Conservation (phyloP, 2,113 vertebrate genomes). For the Ptyas mucosa region DNA sequence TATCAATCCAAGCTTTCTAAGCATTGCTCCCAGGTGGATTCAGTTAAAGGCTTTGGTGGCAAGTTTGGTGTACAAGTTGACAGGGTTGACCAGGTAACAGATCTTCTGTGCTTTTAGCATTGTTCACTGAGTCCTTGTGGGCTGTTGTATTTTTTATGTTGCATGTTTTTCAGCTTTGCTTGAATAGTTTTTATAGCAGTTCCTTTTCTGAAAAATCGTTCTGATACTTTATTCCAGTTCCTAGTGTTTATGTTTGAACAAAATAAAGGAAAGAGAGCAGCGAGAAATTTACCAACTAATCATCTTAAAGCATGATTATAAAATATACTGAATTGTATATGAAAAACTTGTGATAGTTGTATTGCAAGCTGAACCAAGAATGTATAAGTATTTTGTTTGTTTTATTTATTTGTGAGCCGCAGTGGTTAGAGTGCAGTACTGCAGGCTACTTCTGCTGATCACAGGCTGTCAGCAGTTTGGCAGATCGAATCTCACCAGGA, state of each 20-base stretch:
- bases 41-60: conserved; percentile 89
- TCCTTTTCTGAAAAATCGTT: neutral
- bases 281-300: neutral
- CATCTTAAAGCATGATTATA: neutral
- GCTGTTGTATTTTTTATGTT: neutral
- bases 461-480: too few relatives aligned
- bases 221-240: neutral
- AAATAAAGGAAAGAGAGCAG: neutral
- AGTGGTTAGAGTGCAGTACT: too few relatives aligned
- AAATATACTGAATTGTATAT: neutral
- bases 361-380: neutral
- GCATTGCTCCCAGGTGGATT: conserved; percentile 94
- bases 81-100: conserved; percentile 88
- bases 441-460: too few relatives aligned
- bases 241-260: neutral
- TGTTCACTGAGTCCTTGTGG: neutral
- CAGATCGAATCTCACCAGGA: too few relatives aligned
- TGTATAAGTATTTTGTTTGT: neutral
- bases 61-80: conserved; percentile 92
- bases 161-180: neutral
- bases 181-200: neutral
- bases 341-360: neutral
- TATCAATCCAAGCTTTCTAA: conserved; percentile 89
- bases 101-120: neutral
- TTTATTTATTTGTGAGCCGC: neutral